Evolutionary conservation across 2,888 invertebrate species (phyloP).

Genomic region (Hirtodrosophila histrioides): DNA sequence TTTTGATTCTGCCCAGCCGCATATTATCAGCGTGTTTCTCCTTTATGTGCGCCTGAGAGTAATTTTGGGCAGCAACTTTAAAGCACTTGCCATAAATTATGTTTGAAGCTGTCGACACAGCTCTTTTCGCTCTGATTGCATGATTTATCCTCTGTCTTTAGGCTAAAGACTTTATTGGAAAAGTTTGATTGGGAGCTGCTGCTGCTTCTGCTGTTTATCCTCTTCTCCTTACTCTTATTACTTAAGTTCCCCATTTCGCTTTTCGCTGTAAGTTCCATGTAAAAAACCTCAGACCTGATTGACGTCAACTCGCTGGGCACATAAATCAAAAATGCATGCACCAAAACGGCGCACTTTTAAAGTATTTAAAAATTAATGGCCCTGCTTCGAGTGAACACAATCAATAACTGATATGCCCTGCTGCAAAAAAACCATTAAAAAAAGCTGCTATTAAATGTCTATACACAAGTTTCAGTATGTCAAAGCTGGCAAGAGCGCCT

Average conservation of each 20-base stretch:
- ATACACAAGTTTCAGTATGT: conserved; percentile 4
- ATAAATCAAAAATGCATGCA: conserved; percentile 71
- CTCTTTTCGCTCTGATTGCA: conserved; percentile 63
- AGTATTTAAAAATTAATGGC: conserved; percentile 68
- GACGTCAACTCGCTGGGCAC: conserved; percentile 55
- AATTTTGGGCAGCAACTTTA: conserved; percentile 60
- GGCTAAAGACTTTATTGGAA: conserved; percentile 79
- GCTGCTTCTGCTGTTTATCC: conserved; percentile 9
- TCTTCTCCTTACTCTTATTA: conserved; percentile 27
- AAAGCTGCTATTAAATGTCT: conserved; percentile 1
- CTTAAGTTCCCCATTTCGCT: conserved; percentile 24
- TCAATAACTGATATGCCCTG: conserved; percentile 55
- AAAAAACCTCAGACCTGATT: conserved; percentile 46
- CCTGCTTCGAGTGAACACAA: conserved; percentile 43
- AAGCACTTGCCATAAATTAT: conserved; percentile 74
- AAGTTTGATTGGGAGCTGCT: conserved; percentile 70
- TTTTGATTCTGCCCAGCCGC: conserved; percentile 58
- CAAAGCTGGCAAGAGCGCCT: conserved; percentile 14
- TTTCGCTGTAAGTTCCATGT: conserved; percentile 27
- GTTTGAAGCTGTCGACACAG: conserved; percentile 48
- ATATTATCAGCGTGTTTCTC: conserved; percentile 41
- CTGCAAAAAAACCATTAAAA: conserved; percentile 2
- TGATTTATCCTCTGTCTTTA: conserved; percentile 78
- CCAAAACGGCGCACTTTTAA: conserved; percentile 63
- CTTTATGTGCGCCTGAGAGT: conserved; percentile 47